Evolutionary conservation across 2,888 invertebrate genomes (phyloP), one percentile per base, ranked within the genome.

Genomic region (Rotaria socialis): DNA sequence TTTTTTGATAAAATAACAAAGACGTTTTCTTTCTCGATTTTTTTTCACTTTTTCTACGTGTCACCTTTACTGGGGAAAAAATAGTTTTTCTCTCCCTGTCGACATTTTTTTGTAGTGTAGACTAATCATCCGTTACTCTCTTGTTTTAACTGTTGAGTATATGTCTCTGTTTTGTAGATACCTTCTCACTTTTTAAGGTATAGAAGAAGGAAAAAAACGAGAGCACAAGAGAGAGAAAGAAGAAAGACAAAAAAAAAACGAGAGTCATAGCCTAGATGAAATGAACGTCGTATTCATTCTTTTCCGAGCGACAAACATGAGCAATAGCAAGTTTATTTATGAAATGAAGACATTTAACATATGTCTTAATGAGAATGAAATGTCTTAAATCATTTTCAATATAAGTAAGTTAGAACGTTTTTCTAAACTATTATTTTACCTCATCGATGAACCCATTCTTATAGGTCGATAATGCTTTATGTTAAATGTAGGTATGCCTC

Each of bases 71-170:
- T 35, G 35, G 67, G 35, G 35, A 67, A 67, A 67, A 67, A 67
- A 35, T 50, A 19, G 55, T 55, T 67, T 67, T 67, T 35, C 19
- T 67, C 67, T 67, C 19, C 35, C 35, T 16, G 35, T 35, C 67
- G 67, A 16, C 35, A 67, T 67, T 67, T 35, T 35, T 10, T 55
- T 55, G 55, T 67, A 67, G 27, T 35, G 35, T 67, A 67, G 27
- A 67, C 67, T 67, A 67, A 67, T 35, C 67, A 67, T 67, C 67
- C 67, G 27, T 67, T 67, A 14, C 67, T 67, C 67, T 67, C 35
- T 67, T 67, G 67, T 67, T 67, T 67, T 67, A 67, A 67, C 67
- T 67, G 67, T 67, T 67, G 67, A 67, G 67, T 67, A 67, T 35
- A 27, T 35, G 67, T 67, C 67, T 67, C 41, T 67, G 67, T 35